phyloP scores from a whole-genome alignment of 2,888 invertebrate genomes.

The Ophion ellenae region DNA sequence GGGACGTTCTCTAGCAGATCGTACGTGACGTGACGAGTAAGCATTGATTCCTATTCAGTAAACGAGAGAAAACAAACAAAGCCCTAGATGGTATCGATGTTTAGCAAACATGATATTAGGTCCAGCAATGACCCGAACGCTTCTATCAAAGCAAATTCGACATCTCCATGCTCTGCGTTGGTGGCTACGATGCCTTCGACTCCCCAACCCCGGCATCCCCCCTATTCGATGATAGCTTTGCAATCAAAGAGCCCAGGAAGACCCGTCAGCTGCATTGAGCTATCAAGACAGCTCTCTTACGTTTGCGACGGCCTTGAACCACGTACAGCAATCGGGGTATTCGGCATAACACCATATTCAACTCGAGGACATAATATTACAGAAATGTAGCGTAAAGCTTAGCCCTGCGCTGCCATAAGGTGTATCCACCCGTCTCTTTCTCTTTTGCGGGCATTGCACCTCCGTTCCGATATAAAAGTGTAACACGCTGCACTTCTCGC shows the following conservation, averaged over 20 bases:
- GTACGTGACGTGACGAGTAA: too few species aligned
- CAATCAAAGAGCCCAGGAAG: neutral
- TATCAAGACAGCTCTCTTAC: neutral
- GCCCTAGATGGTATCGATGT: too few species aligned
- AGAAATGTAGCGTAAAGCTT: constrained; percentile 69
- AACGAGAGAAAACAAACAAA: too few species aligned
- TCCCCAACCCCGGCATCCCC: too few species aligned
- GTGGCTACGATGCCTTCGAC: too few species aligned
- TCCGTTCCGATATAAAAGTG: constrained; percentile 44
- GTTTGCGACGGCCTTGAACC: neutral
- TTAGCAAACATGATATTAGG: too few species aligned
- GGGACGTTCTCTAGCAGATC: too few species aligned
- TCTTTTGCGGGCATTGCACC: constrained; percentile 46
- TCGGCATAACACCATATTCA: neutral
- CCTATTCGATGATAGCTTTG: neutral
- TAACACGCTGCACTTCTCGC: constrained; percentile 36
- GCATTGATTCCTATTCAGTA: too few species aligned
- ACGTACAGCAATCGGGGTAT: neutral
- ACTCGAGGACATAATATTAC: constrained; percentile 54
- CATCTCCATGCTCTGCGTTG: too few species aligned
- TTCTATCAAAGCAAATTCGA: too few species aligned
- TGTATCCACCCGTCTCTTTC: constrained; percentile 32
- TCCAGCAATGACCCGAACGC: too few species aligned
- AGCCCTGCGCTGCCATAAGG: constrained; percentile 63
- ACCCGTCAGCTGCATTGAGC: neutral